Percentiles rank a stretch among this genome's conserved stretches.
phyloP scores from a whole-genome alignment of 1,140 invertebrate genomes.

The Reticulitermes speratus region DNA sequence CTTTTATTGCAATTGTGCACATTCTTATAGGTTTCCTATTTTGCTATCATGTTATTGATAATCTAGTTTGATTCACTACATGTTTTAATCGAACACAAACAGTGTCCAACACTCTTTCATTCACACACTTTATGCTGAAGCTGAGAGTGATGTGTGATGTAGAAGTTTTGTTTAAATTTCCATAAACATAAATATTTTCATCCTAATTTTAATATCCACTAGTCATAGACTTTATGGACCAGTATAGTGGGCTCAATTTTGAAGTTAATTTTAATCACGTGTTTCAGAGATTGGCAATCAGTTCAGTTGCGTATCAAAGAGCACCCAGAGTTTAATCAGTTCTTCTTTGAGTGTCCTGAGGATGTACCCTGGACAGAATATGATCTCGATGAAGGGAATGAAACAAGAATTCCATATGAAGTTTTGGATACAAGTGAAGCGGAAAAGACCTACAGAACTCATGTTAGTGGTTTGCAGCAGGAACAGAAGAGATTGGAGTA shows the following conservation, averaged over 20 bases:
- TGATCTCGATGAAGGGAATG: slow-evolving; percentile 66
- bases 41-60: background rate
- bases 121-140: too few relatives aligned
- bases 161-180: too few relatives aligned
- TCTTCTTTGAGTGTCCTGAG: slow-evolving; percentile 83
- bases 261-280: background rate
- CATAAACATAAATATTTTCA: too few relatives aligned
- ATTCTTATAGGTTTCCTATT: background rate
- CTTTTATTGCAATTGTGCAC: slow-evolving; percentile 19
- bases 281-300: slow-evolving; percentile 80
- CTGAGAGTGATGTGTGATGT: too few relatives aligned
- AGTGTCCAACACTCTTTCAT: too few relatives aligned
- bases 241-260: background rate
- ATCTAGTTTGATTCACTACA: too few relatives aligned
- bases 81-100: too few relatives aligned
- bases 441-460: slow-evolving; percentile 87
- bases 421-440: slow-evolving; percentile 87
- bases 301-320: slow-evolving; percentile 79
- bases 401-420: slow-evolving; percentile 83
- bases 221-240: too few relatives aligned
- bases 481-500: slow-evolving; percentile 88
- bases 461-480: slow-evolving; percentile 85
- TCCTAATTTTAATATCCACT: too few relatives aligned
- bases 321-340: slow-evolving; percentile 86
- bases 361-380: slow-evolving; percentile 78